Percentiles rank a stretch among this genome's conserved stretches.
phyloP scores from a whole-genome alignment of 1,140 invertebrate species.

The Daktulosphaira vitifoliae region DNA sequence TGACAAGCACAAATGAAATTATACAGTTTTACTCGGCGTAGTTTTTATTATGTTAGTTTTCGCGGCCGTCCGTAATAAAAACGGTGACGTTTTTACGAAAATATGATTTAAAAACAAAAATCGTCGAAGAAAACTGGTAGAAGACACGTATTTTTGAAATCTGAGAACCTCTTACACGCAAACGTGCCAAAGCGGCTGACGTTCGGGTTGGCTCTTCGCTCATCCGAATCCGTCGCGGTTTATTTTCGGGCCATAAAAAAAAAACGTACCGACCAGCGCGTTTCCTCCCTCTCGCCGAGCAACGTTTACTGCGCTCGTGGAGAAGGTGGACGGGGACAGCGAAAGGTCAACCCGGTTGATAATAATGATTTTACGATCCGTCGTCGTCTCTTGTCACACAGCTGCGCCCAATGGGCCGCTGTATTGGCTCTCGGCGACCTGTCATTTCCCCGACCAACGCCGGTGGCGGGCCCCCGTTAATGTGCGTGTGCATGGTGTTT shows the following conservation, averaged over 20 bases:
- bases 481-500: neutral
- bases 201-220: conserved; percentile 23
- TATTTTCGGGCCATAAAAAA: conserved; percentile 27
- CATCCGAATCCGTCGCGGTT: conserved; percentile 29
- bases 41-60: no score
- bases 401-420: neutral
- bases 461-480: neutral
- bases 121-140: neutral
- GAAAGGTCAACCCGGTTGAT: conserved; percentile 24
- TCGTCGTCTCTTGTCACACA: conserved; percentile 17
- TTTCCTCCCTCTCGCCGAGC: no score
- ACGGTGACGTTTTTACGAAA: conserved; percentile 24
- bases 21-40: no score
- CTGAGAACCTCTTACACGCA: conserved; percentile 7
- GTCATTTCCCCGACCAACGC: no score
- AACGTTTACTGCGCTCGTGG: neutral
- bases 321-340: neutral
- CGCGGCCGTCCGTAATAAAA: neutral
- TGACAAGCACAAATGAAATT: no score
- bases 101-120: neutral
- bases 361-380: conserved; percentile 21
- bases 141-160: conserved; percentile 30
- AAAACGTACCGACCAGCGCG: neutral
- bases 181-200: conserved; percentile 21
- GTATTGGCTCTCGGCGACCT: no score